A percentile compares a stretch with the other conserved stretches of the same genome.
Conservation (phyloP, 2,888 invertebrate genomes). For the Leptarthrus brevirostris region DNA sequence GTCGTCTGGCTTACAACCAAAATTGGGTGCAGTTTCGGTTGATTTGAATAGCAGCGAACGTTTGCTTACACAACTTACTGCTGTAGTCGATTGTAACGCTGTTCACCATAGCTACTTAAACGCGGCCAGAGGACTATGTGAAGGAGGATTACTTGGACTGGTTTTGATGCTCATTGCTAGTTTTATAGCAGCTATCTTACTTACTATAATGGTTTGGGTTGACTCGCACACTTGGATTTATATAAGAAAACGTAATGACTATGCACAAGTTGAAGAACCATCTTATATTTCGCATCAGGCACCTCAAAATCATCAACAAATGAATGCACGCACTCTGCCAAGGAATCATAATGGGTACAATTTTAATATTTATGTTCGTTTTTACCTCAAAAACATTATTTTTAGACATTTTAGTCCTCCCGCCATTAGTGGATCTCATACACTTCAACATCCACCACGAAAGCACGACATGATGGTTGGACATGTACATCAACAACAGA, state of each 20-base stretch:
- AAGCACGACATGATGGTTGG: slow-evolving; percentile 69
- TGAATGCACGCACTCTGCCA: slow-evolving; percentile 68
- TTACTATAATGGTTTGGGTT: slow-evolving; percentile 92
- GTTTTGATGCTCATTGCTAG: slow-evolving; percentile 89
- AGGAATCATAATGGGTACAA: slow-evolving; percentile 68
- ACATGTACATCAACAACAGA: slow-evolving; percentile 68
- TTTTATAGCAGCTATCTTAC: slow-evolving; percentile 85
- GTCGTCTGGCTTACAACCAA: slow-evolving; percentile 74
- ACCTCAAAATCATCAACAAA: slow-evolving; percentile 68
- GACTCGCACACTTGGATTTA: slow-evolving; percentile 98
- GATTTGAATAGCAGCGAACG: slow-evolving; percentile 83
- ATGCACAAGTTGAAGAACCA: slow-evolving; percentile 86
- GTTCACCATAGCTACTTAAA: slow-evolving; percentile 85
- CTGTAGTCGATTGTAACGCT: slow-evolving; percentile 84
- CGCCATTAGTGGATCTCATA: slow-evolving; percentile 67
- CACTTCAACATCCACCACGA: slow-evolving; percentile 66
- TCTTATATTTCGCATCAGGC: slow-evolving; percentile 69
- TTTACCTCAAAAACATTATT: slow-evolving; percentile 51
- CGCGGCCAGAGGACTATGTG: slow-evolving; percentile 84
- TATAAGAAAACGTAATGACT: slow-evolving; percentile 86
- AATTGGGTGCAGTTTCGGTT: slow-evolving; percentile 79
- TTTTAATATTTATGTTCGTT: background rate
- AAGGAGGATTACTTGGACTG: slow-evolving; percentile 83
- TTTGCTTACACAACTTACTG: slow-evolving; percentile 74
- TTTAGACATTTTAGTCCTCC: slow-evolving; percentile 67